Evolutionary conservation across 2,888 invertebrate genomes (phyloP), one percentile per base, ranked within the genome.

Genomic region (Odontothrips loti): DNA sequence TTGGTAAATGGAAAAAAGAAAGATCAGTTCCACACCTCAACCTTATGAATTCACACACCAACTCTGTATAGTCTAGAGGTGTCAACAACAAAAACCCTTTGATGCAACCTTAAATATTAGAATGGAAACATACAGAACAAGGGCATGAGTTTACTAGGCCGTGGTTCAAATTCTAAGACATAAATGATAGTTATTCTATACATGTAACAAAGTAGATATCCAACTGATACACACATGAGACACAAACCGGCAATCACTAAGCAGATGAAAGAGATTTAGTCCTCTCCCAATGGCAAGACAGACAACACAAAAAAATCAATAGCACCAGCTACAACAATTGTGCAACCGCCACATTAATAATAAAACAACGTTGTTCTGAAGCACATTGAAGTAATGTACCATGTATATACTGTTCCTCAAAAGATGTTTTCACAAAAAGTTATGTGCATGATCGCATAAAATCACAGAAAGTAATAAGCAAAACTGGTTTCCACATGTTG

Each of bases 1-100:
- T 43, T 4, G 34, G 34, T 51, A 51, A 43, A 51, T 63, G 20
- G 9, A 51, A 63, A 63, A n/a, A 63, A 63, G 9, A 23, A 9
- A 23, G 6, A 68, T 68, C 68, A 68, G 68, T 68, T 68, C 68
- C 68, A 68, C 68, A 68, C 68, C 68, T 68, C 68, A 68, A 68
- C 11, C 11, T 23, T 23, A 68, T 23, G 2, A 17, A 51, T 68
- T 3, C 23, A 68, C 0, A 23, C 68, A 23, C 23, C 23, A 23
- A 9, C 23, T n/a, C 23, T 68, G 23, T 23, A 8, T 68, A 23
- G 23, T 23, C 23, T n/a, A 23, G 68, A 68, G 68, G 68, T 68
- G 68, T 68, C 68, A 8, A 75, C 17, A 58, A 58, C 20, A 58
- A 58, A 58, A n/a, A 15, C 2, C 17, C n/a, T n/a, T 58, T 0